Evolutionary conservation across 2,113 vertebrate species (phyloP).

Genomic region (Anguilla rostrata): DNA sequence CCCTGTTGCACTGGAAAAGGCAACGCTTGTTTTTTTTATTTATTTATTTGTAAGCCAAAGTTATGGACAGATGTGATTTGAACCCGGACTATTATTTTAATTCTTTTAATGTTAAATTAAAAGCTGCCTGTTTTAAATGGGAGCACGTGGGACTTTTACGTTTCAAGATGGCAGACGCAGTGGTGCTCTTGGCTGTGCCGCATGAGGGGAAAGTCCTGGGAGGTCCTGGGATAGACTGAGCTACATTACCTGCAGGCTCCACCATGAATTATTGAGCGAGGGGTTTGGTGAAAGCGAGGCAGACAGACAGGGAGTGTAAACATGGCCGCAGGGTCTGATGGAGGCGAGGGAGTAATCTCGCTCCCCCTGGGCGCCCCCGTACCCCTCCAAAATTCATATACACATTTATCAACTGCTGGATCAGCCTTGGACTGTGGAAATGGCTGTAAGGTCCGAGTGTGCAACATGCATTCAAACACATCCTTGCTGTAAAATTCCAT

Average conservation of each 20-base stretch:
- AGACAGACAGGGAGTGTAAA: neutral
- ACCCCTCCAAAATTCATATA: neutral
- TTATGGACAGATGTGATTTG: too few species aligned
- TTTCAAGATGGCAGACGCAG: neutral
- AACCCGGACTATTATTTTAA: too few species aligned
- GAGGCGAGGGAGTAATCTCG: neutral
- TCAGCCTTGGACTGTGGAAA: neutral
- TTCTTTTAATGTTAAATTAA: too few species aligned
- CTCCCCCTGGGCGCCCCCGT: neutral
- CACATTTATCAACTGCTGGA: conserved; percentile 12
- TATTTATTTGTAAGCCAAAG: too few species aligned
- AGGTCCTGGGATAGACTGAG: neutral
- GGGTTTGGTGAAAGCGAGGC: neutral
- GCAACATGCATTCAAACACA: neutral
- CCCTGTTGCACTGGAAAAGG: too few species aligned
- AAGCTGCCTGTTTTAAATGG: neutral
- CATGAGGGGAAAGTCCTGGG: neutral
- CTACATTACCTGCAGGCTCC: neutral
- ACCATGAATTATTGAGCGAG: conserved; percentile 25
- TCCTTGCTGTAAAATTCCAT: neutral
- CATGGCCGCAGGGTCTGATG: conserved; percentile 9
- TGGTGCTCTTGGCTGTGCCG: neutral
- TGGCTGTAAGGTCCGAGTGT: neutral
- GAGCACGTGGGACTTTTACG: neutral
- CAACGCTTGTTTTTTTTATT: too few species aligned